These are phyloP conservation scores for Mus minutoides DNA, from an alignment of 2,797 vertebrate species.

Conservation along the genomic window DNA sequence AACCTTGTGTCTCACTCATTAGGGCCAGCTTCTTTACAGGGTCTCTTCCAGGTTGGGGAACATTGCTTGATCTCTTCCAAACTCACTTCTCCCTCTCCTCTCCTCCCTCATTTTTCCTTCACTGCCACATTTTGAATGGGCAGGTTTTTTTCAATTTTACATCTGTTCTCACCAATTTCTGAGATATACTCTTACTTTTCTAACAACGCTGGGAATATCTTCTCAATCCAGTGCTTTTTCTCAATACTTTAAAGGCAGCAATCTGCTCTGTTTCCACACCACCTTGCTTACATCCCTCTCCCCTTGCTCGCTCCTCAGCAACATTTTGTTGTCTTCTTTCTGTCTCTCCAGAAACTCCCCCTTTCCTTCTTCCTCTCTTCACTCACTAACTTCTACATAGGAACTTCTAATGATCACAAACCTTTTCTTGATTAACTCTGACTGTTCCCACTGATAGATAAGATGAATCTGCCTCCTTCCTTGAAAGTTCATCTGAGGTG, in stretches of 20 bases:
- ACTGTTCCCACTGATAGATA: background rate
- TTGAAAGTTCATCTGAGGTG: background rate
- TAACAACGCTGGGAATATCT: background rate
- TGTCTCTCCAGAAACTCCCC: background rate
- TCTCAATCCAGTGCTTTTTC: background rate
- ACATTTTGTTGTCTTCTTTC: background rate
- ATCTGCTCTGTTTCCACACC: background rate
- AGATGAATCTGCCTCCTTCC: background rate
- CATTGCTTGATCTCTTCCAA: background rate
- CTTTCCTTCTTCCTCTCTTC: background rate
- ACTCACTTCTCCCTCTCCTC: background rate
- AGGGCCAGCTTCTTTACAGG: background rate
- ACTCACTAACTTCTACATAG: background rate
- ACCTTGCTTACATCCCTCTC: background rate
- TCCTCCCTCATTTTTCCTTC: background rate
- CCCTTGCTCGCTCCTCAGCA: background rate
- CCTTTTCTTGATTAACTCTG: background rate
- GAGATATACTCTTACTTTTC: background rate
- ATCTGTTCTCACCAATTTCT: background rate
- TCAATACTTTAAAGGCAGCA: conserved; percentile 7
- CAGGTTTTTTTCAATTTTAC: background rate
- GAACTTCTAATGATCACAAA: background rate
- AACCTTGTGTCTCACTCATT: background rate
- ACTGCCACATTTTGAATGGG: background rate
- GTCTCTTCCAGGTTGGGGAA: background rate